Base-by-base conservation (phyloP, 1,140 invertebrate genomes). In the Andricus grossulariae region DNA sequence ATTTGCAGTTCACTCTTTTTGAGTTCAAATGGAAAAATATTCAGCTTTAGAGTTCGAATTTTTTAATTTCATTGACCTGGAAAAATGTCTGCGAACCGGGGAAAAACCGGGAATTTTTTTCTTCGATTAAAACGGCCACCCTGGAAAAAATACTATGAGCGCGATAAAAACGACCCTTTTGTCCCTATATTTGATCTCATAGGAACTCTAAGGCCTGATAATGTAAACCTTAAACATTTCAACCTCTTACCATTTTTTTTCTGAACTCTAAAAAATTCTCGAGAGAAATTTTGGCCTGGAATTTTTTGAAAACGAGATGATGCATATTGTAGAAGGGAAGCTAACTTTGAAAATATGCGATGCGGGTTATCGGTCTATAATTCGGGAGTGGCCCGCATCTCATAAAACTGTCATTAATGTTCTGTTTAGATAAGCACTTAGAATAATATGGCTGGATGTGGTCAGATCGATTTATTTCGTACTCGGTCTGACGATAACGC, bases 341-440 rank as follows among this genome's bases (percentile, higher is more conserved):
- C 11, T 10, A 66, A 32, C 21, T 70, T 39, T 32, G 25, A 55
- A 55, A 55, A 55, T 55, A 55, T 55, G 7, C 54, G 54, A 21
- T 55, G n/a, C 54, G 54, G 11, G 19, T 55, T 55, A 55, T 55
- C 54, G 54, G 18, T 55, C 10, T n/a, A 55, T 21, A 54, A 18
- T 55, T 55, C 54, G 18, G 5, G 54, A 55, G 19, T 21, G 18
- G 54, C 54, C 6, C 54, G 12, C 54, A 19, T 52, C 32, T 39
- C 39, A 75, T 73, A 75, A 79, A 79, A 75, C 74, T 75, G n/a
- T 79, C 74, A 50, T 72, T 72, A 50, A 49, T 45, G 32, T 45
- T 15, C 21, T 75, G 72, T 75, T 79, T 75, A 79, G 73, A 79
- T 75, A 75, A 75, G 51, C 60, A n/a, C 72, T 71, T 75, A 60